A percentile compares a stretch with the other conserved stretches of the same genome.
phyloP scores from a whole-genome alignment of 2,113 vertebrate genomes.

The Fukomys damarensis region DNA sequence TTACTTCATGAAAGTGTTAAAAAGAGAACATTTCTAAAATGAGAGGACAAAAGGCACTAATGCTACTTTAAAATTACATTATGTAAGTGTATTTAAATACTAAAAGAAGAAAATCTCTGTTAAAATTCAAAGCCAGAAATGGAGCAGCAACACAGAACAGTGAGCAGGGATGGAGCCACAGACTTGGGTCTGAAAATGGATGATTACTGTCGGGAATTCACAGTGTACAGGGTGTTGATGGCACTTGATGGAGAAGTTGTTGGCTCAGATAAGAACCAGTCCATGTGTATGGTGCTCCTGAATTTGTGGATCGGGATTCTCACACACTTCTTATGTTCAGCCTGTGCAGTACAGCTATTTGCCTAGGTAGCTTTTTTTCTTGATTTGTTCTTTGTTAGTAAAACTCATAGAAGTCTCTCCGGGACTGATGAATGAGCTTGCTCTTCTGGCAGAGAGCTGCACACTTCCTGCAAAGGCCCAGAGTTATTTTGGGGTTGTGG shows the following conservation, averaged over 20 bases:
- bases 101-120: background rate
- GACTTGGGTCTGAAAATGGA: background rate
- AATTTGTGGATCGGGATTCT: background rate
- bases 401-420: background rate
- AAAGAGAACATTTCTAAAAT: conserved; percentile 88
- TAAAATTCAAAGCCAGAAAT: background rate
- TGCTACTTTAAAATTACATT: conserved; percentile 90
- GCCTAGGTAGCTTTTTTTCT: background rate
- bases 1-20: conserved; percentile 86
- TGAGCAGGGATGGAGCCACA: too few species aligned
- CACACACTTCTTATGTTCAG: background rate
- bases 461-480: background rate
- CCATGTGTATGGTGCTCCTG: background rate
- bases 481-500: background rate
- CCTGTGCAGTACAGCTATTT: background rate
- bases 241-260: background rate
- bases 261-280: background rate
- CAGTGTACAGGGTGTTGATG: background rate
- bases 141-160: background rate
- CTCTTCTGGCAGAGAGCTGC: background rate
- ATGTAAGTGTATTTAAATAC: background rate
- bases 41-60: conserved; percentile 89
- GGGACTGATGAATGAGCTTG: background rate
- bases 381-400: background rate
- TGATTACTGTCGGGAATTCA: background rate